Conservation (phyloP, 1,140 invertebrate species). For the Ceratosolen fusciceps region DNA sequence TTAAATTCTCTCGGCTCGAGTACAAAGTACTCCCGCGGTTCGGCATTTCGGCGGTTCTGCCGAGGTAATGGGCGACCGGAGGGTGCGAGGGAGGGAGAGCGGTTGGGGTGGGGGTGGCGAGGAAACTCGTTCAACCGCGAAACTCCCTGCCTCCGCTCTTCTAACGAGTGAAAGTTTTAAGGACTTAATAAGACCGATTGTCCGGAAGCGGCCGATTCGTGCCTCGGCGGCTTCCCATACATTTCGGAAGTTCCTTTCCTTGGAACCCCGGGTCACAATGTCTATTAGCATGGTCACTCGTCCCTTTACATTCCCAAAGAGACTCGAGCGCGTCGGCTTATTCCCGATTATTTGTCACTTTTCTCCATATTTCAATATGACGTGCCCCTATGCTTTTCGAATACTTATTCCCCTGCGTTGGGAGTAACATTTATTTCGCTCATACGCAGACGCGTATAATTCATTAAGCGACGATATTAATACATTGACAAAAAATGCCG, state of each 20-base stretch:
- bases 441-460: neutral
- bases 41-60: too few species aligned
- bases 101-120: neutral
- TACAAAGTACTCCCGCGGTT: too few species aligned
- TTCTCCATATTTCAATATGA: neutral
- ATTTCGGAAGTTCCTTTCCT: too few species aligned
- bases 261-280: too few species aligned
- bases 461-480: neutral
- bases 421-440: neutral
- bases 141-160: neutral
- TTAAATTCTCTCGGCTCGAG: slow-evolving; percentile 48
- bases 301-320: too few species aligned
- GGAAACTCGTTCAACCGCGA: slow-evolving; percentile 23
- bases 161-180: slow-evolving; percentile 36
- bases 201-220: too few species aligned
- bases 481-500: neutral
- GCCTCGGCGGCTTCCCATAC: too few species aligned
- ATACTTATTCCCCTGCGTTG: neutral
- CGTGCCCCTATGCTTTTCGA: too few species aligned
- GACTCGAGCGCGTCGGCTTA: too few species aligned
- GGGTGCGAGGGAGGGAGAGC: neutral
- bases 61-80: slow-evolving; percentile 38
- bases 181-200: slow-evolving; percentile 47
- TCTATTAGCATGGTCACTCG: too few species aligned
- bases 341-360: neutral